These are phyloP conservation scores for Nymphicus hollandicus DNA, from an alignment of 2,113 vertebrate genomes.

Conservation along the genomic window DNA sequence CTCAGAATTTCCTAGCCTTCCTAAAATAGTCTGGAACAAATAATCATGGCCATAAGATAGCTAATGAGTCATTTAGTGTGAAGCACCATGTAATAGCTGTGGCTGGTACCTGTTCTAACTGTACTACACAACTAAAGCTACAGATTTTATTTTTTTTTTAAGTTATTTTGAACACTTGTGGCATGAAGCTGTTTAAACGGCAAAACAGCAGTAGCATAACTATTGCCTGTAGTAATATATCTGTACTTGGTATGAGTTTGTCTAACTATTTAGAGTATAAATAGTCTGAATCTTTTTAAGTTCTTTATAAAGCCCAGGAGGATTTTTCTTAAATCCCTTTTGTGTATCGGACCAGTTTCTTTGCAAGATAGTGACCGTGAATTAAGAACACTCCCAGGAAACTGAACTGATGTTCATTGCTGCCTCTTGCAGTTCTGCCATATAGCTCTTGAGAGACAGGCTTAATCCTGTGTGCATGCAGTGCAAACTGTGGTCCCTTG, in stretches of 20 bases:
- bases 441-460: background rate
- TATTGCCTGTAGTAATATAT: background rate
- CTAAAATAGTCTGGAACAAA: constrained; percentile 34
- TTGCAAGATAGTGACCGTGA: background rate
- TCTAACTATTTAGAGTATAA: background rate
- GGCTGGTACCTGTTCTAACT: background rate
- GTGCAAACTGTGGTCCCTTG: background rate
- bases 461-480: background rate
- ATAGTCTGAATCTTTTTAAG: background rate
- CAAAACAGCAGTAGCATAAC: background rate
- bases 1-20: constrained; percentile 24
- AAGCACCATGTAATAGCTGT: background rate
- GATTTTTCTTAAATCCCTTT: background rate
- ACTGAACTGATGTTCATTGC: background rate
- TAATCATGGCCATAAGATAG: background rate
- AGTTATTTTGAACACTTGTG: background rate
- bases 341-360: background rate
- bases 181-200: background rate
- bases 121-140: background rate
- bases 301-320: background rate
- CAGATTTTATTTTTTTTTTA: background rate
- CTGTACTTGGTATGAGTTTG: background rate
- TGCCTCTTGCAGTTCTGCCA: background rate
- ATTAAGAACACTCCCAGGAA: background rate
- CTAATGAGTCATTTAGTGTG: background rate